These are phyloP conservation scores for Odontesthes bonariensis DNA, from an alignment of 2,113 vertebrate species.

Conservation along the genomic window DNA sequence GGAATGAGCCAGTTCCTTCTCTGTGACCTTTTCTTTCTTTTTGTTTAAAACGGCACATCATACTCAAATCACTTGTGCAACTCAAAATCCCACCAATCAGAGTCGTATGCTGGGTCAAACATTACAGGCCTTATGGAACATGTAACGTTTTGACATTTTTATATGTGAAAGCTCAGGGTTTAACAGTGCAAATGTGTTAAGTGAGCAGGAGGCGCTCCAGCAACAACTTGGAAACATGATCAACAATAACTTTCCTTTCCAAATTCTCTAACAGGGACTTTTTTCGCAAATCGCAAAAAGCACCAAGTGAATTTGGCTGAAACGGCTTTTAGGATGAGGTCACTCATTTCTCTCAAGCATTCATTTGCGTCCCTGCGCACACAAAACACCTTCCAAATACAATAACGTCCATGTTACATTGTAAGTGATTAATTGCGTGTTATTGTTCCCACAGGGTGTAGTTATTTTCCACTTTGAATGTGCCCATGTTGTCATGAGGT, in stretches of 20 bases:
- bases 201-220: slow-evolving; percentile 36
- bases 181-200: slow-evolving; percentile 40
- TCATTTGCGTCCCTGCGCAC: slow-evolving; percentile 45
- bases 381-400: slow-evolving; percentile 62
- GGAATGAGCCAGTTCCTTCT: slow-evolving; percentile 37
- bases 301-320: slow-evolving; percentile 23
- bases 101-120: slow-evolving; percentile 21
- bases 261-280: slow-evolving; percentile 10
- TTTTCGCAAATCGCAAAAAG: slow-evolving; percentile 4
- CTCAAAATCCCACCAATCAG: slow-evolving; percentile 8
- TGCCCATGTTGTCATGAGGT: slow-evolving; percentile 59
- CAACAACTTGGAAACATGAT: slow-evolving; percentile 33
- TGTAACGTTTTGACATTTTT: slow-evolving; percentile 39
- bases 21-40: slow-evolving; percentile 53
- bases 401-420: slow-evolving; percentile 67
- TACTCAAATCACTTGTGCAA: slow-evolving; percentile 10
- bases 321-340: slow-evolving; percentile 45
- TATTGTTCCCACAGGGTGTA: slow-evolving; percentile 72
- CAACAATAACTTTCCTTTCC: slow-evolving; percentile 20
- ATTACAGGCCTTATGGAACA: slow-evolving; percentile 21
- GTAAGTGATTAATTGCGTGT: slow-evolving; percentile 67
- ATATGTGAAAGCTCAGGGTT: slow-evolving; percentile 6
- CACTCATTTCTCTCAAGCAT: slow-evolving; percentile 33
- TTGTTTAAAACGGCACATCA: slow-evolving; percentile 43
- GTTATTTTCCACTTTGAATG: slow-evolving; percentile 67